Base-by-base conservation (phyloP, 2,888 invertebrate genomes). In the Melangyna quadrimaculata region DNA sequence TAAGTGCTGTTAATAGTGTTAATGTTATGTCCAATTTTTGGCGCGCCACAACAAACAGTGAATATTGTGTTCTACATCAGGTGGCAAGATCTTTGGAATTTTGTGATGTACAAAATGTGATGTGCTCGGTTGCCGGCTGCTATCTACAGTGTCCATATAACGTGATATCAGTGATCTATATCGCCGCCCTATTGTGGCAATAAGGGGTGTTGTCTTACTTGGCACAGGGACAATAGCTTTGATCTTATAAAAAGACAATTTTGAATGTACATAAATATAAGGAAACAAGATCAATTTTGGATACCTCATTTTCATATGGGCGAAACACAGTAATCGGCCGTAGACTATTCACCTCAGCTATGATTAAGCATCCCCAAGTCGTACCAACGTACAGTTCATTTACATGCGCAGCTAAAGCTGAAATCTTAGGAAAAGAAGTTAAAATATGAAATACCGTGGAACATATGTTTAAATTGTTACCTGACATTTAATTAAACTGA, bases 331-430 rank as follows among this genome's bases (percentile, higher is more conserved):
- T 97, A 78, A 98, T 95, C 0, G 98, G 98, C 3, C 97, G 93
- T 88, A 98, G 93, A 0, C 96, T 94, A 75, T 94, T 93, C 19
- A 95, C 94, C 91, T 98, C 98, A 0, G 97, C 97, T 7, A 98
- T 96, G 70, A 99, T 96, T 57, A 99, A 93, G 91, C 98, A 98
- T 27, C 99, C 99, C 96, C 97, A 97, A 8, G 97, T 97, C 0
- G 99, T 99, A 57, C 99, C 99, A 83, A 97, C 95, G 91, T 97
- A 98, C 48, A 98, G 93, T 89, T 95, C 95, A 35, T 94, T 94
- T 37, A 94, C 94, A 71, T 95, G 92, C 37, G 95, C 94, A 63
- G 88, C 96, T 94, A 87, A 95, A 94, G 92, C 91, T 1, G 92
- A 91, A 12, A 92, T 92, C 88, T 89, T 22, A 1, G 55, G n/a